Base-by-base conservation (phyloP, 2,113 vertebrate genomes). In the Lepus americanus region DNA sequence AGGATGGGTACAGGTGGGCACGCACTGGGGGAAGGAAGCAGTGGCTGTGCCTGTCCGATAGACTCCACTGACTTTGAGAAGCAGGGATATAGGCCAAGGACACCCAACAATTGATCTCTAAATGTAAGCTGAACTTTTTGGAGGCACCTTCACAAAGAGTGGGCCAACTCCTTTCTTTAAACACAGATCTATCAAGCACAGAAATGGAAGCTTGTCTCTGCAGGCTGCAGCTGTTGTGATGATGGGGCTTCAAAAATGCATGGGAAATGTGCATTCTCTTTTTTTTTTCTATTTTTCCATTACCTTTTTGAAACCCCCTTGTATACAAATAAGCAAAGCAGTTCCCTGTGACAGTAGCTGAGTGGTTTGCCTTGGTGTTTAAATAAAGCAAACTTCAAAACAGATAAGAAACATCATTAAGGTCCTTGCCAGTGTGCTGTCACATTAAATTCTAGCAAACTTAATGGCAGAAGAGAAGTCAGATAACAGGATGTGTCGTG, bases 371-470 rank as follows among this genome's bases (percentile, higher is more conserved):
- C 55, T 66, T 44, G 27, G 3, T 33, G 3, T 90, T 33, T 72
- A 77, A 72, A 88, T 59, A 51, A 80, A 93, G 9, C 9, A 39
- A 66, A 74, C 39, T 91, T 70, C 91, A 67, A 89, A 91, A 85
- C 29, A 66, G 55, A 66, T 39, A 25, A 88, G 44, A 81, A 93
- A 33, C 25, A 61, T 70, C 44, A 59, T 66, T 87, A 39, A 93
- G 22, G 11, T 74, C 27, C 51, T 59, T 59, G 9, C 19, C 86
- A 92, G 11, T 39, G n/a, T 69, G 27, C 36, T 64, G 27, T 92
- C 72, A 39, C 73, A 33, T 84, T 74, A 78, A 79, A 73, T 74
- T 88, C 76, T 44, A 67, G 69, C 67, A 92, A 93, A 70, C 4
- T 77, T 39, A n/a, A 70, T 23, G 25, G 22, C 44, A 80, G n/a